These are phyloP conservation scores for Anneissia japonica DNA, from an alignment of 35 echinoderm and acorn worm species.

Conservation along the genomic window DNA sequence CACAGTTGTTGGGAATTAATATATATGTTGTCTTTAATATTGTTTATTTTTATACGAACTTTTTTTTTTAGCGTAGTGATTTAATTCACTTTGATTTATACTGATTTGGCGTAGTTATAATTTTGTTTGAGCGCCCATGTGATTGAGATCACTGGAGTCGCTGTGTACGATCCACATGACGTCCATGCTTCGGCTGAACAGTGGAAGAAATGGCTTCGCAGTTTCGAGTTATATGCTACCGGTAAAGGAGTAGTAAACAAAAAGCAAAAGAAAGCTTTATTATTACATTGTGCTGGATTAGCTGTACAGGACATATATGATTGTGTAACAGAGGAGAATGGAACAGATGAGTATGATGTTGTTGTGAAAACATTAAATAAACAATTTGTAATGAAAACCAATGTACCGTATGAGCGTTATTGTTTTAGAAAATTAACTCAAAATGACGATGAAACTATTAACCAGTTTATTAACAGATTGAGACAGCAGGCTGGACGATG, in stretches of 20 bases:
- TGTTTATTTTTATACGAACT: too few relatives aligned
- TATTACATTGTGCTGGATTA: constrained; percentile 50
- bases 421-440: constrained; percentile 45
- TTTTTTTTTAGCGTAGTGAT: too few relatives aligned
- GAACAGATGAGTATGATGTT: constrained; percentile 26
- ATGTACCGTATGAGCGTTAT: constrained; percentile 55
- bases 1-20: too few relatives aligned
- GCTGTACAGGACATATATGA: constrained; percentile 67
- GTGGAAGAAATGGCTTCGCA: constrained; percentile 44
- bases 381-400: constrained; percentile 48
- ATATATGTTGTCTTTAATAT: too few relatives aligned
- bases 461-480: constrained; percentile 46
- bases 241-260: constrained; percentile 9
- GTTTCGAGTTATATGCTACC: constrained; percentile 30
- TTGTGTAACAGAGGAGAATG: constrained; percentile 8
- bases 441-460: constrained; percentile 16
- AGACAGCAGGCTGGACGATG: constrained; percentile 12
- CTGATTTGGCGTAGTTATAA: too few relatives aligned
- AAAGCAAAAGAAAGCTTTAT: constrained; percentile 23
- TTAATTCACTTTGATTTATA: too few relatives aligned
- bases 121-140: too few relatives aligned
- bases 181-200: background rate
- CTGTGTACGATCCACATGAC: constrained; percentile 7
- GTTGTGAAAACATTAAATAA: constrained; percentile 27
- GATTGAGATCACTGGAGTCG: constrained; percentile 1